Evolutionary conservation across 1,140 invertebrate genomes (phyloP), one percentile per base, ranked within the genome.

Genomic region (Adelges cooleyi): DNA sequence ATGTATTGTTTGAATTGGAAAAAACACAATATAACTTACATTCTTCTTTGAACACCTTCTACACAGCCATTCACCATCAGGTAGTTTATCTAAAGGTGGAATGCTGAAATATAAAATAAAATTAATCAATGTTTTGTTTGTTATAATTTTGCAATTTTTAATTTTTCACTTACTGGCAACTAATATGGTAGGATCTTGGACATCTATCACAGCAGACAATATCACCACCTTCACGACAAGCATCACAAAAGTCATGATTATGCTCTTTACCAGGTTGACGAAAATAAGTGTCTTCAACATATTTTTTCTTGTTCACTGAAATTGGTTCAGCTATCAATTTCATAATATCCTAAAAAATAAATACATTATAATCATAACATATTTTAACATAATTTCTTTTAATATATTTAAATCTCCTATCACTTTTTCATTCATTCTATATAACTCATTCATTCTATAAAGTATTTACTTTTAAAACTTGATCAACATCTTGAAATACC

Each of bases 181-280:
- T 82, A 48, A 95, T 79, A 78, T 97, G 94, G 77, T 97, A 97
- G 36, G 92, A 92, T 36, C 90, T 89, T 36, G 92, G 92, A 74
- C 94, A 97, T 68, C 86, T 84, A 74, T 97, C 93, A 75, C 95
- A 97, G 73, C 92, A 96, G 53, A 97, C 84, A n/a, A 97, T 77
- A 75, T 95, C 90, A 29, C 93, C 93, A 40, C 92, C 92, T 79
- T 95, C 92, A 69, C 86, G 82, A 74, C 91, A 94, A 48, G 86
- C 86, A 77, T 95, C 92, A 75, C 93, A 97, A 67, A 83, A 86
- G 74, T 95, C 92, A 74, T 89, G 88, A 77, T 95, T 96, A 69
- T 93, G 87, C n/a, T 90, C 86, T 73, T 88, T 84, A 6, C 90
- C 90, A 69, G 87, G 89, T 67, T 87, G 79, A 71, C 87, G 86